Evolutionary conservation across 2,888 invertebrate species (phyloP).

Genomic region (Phyllotreta cruciferae): DNA sequence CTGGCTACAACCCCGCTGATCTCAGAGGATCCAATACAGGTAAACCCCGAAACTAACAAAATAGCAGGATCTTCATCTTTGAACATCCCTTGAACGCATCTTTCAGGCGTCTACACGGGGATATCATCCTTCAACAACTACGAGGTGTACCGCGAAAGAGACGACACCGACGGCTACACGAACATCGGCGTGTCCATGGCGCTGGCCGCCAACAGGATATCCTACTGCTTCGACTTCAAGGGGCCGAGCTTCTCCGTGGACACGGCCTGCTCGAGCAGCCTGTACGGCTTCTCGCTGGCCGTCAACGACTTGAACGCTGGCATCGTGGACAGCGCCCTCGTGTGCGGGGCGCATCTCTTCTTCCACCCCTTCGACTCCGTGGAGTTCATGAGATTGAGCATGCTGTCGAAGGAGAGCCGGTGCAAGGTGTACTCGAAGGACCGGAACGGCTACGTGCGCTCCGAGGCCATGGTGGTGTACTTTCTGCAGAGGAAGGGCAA

Average conservation of each 20-base stretch:
- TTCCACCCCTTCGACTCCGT: constrained; percentile 43
- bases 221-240: constrained; percentile 46
- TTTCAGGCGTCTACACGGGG: constrained; percentile 43
- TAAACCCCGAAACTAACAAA: constrained; percentile 9
- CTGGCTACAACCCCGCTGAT: constrained; percentile 47
- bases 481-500: constrained; percentile 58
- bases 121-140: constrained; percentile 21
- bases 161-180: constrained; percentile 38
- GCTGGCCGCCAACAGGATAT: constrained; percentile 43
- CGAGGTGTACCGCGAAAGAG: constrained; percentile 21
- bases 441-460: constrained; percentile 48
- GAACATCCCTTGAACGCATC: constrained; percentile 1
- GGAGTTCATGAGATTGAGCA: constrained; percentile 41
- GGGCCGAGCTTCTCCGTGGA: constrained; percentile 48
- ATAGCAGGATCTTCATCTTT: too few species aligned
- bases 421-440: constrained; percentile 39
- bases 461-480: constrained; percentile 60
- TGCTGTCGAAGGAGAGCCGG: constrained; percentile 27
- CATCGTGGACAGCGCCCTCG: constrained; percentile 37
- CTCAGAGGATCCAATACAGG: constrained; percentile 46
- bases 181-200: constrained; percentile 37
- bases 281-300: constrained; percentile 43
- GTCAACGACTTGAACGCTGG: constrained; percentile 39
- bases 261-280: constrained; percentile 47
- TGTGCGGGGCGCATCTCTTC: constrained; percentile 40